These are phyloP conservation scores for Drosophila asahinai DNA, from an alignment of 1,140 invertebrate species.

Conservation along the genomic window DNA sequence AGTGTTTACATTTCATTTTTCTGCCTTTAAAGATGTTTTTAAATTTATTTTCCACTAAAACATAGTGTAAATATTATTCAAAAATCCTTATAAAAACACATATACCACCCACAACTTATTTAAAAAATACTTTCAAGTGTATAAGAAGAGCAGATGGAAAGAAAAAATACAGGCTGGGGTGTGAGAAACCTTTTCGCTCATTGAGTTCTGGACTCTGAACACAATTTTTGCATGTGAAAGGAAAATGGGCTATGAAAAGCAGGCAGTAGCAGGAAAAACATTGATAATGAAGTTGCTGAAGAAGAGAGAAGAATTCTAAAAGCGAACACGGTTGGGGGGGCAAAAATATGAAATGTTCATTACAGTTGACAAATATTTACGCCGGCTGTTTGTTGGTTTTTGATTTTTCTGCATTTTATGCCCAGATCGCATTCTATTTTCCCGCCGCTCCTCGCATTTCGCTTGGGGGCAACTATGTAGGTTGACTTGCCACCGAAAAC, in stretches of 20 bases:
- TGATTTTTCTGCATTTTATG: constrained; percentile 66
- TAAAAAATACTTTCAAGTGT: neutral
- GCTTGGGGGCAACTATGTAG: constrained; percentile 41
- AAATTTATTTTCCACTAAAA: too few relatives aligned
- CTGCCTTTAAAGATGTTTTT: too few relatives aligned
- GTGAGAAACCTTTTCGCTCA: constrained; percentile 41
- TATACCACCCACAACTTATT: neutral
- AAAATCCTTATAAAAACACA: too few relatives aligned
- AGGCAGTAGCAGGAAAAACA: constrained; percentile 33
- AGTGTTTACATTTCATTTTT: too few relatives aligned
- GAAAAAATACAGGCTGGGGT: neutral
- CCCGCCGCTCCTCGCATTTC: neutral
- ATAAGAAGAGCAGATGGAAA: neutral
- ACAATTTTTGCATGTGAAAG: constrained; percentile 70
- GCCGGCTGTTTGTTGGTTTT: constrained; percentile 63
- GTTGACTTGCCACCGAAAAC: constrained; percentile 33
- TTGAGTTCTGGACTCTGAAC: constrained; percentile 65
- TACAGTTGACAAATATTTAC: constrained; percentile 84
- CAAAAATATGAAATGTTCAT: constrained; percentile 83
- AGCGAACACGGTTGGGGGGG: constrained; percentile 23
- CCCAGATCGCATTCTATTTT: constrained; percentile 60
- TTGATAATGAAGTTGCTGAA: constrained; percentile 42
- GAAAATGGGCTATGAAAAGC: constrained; percentile 73
- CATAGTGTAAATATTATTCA: too few relatives aligned
- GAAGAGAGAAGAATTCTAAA: constrained; percentile 32